Base-by-base conservation (phyloP, 2,113 vertebrate species). In the Gambusia affinis region DNA sequence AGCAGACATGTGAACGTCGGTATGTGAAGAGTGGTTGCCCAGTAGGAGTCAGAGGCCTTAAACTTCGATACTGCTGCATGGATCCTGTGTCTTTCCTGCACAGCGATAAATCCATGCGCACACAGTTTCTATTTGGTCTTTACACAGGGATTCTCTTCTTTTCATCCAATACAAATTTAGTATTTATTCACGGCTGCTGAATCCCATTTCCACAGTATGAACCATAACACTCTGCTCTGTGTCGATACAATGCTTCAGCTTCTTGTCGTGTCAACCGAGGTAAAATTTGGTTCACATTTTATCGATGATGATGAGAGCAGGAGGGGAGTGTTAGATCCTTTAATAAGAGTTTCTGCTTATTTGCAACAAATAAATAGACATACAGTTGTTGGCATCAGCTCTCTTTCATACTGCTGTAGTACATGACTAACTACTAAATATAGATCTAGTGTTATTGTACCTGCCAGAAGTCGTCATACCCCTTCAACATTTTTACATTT, bases 151-250 rank as follows among this genome's bases (percentile, higher is more conserved):
- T 12, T 60, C 4, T 51, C 64, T 80, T 85, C 47, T 39, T 72
- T 70, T 70, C 73, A 60, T 71, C 78, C 64, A 68, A 73, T 76
- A 78, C 72, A 60, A 27, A 85, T 89, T 39, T 81, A 81, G 86
- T 75, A 86, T 87, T 79, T 82, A 86, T 72, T 74, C 29, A 61
- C 42, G 67, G 87, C 84, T 75, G 62, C 71, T 83, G 73, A 19
- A 12, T 12, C 75, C 51, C 0, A 22, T 64, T 75, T 70, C 51
- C 63, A 12, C 35, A 28, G 12, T 8, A 71, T 29, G 70, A 84
- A 64, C 64, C 81, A 72, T 35, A 80, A 65, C 68, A 70, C 29
- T 64, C 77, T 67, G 61, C 44, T 67, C 30, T 0, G 11, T 15
- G 12, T 70, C 15, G 5, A 65, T 7, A 24, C 64, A 24, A 70